These are phyloP conservation scores for Diaperis boleti DNA, from an alignment of 2,888 invertebrate genomes.

Conservation along the genomic window DNA sequence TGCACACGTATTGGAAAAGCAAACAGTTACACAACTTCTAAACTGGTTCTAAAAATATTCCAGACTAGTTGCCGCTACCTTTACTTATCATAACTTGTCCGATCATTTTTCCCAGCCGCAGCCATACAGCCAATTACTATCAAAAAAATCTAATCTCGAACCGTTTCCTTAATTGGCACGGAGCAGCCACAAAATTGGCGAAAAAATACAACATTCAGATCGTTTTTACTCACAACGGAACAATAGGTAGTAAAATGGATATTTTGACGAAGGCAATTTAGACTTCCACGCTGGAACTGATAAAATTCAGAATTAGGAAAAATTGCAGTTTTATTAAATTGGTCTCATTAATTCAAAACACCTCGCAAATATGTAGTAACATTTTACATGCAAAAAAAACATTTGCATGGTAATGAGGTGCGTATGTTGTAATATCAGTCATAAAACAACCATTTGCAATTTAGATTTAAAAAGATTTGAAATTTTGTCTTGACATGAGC, in stretches of 20 bases:
- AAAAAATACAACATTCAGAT: not conserved
- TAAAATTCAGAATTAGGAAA: constrained; percentile 8
- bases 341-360: constrained; percentile 11
- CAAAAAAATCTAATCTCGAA: not conserved
- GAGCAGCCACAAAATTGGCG: not conserved
- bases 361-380: constrained; percentile 12
- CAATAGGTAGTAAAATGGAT: constrained; percentile 30
- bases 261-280: constrained; percentile 16
- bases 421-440: constrained; percentile 30
- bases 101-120: no score
- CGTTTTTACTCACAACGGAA: not conserved
- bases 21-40: constrained; percentile 40
- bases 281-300: constrained; percentile 5
- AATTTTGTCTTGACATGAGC: constrained; percentile 12
- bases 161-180: constrained; percentile 1
- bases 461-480: constrained; percentile 31
- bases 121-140: constrained; percentile 4
- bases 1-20: constrained; percentile 36
- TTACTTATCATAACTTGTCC: constrained; percentile 37
- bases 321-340: constrained; percentile 5
- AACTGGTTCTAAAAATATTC: constrained; percentile 47
- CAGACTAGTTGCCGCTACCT: constrained; percentile 36
- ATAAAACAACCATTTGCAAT: constrained; percentile 33
- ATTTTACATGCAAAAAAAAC: constrained; percentile 26
- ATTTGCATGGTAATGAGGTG: constrained; percentile 33